Conservation (phyloP, 2,797 vertebrate species). For the Tiaroga cobitis region DNA sequence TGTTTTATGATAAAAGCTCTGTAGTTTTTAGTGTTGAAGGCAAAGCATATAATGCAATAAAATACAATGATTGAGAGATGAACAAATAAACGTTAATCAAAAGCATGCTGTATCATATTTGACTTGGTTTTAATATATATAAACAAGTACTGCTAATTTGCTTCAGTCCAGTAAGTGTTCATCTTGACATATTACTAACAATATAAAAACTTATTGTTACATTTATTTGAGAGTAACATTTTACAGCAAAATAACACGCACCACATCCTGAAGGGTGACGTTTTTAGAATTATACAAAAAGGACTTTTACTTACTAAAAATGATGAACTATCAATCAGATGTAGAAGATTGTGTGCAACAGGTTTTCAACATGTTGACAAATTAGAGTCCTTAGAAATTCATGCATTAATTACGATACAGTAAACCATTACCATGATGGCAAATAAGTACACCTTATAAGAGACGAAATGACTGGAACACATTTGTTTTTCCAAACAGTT, state of each 20-base stretch:
- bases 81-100: neutral
- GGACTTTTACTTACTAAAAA: neutral
- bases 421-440: neutral
- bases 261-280: neutral
- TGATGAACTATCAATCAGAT: neutral
- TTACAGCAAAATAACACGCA: neutral
- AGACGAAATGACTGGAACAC: constrained; percentile 21
- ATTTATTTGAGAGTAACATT: neutral
- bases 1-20: neutral
- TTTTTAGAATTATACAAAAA: neutral
- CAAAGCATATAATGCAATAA: neutral
- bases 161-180: neutral
- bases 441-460: neutral
- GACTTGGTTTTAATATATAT: neutral
- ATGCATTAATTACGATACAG: neutral
- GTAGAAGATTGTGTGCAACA: neutral
- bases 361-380: neutral
- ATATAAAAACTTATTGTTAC: neutral
- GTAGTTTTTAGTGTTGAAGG: neutral
- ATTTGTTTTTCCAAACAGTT: constrained; percentile 68
- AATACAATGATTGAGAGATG: neutral
- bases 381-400: neutral
- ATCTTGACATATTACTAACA: neutral
- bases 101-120: neutral
- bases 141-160: neutral